Evolutionary conservation across 2,113 vertebrate genomes (phyloP), one percentile per base, ranked within the genome.

Genomic region (Riparia riparia): DNA sequence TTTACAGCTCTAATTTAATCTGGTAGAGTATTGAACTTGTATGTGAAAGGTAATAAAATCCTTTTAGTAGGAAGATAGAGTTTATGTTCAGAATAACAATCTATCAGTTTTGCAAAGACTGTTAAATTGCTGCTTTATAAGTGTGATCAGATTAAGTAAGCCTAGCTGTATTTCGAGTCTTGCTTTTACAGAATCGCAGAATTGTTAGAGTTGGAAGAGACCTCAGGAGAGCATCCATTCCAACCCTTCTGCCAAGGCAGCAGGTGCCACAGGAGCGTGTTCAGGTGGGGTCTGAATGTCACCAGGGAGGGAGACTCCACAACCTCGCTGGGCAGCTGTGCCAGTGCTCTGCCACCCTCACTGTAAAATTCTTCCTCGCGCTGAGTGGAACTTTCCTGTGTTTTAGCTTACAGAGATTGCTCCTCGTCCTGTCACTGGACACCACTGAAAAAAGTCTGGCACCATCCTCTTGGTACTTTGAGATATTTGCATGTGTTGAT

Each of bases 81-180:
- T 96, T 98, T 96, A 97, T 95, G 95, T 93, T 97, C 90, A 97
- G 95, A 98, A 96, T 96, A 97, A 90, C 92, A 97, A 96, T 94
- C 93, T 97, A 65, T 96, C 71, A 24, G 32, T 95, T 97, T 96
- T 96, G 86, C 77, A 93, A 96, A 89, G 92, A 78, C 73, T 94
- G 31, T 93, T 96, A 90, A 96, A 93, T 86, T 90, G 42, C 86
- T 71, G 39, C 66, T 90, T 51, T 96, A 82, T 63, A 28, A 50
- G 21, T 10, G 56, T 71, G 91, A 68, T 83, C 60, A 64, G 90
- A 84, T 53, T 60, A 91, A 86, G 63, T 24, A 37, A 94, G 51
- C 28, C 69, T 72, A n/a, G 44, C 34, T 84, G 64, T 89, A 51
- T 77, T 92, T 72, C 71, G 14, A 19, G 28, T 51, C 25, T 73